Evolutionary conservation across 2,113 vertebrate genomes (phyloP), one percentile per base, ranked within the genome.

Genomic region (Maylandia zebra): DNA sequence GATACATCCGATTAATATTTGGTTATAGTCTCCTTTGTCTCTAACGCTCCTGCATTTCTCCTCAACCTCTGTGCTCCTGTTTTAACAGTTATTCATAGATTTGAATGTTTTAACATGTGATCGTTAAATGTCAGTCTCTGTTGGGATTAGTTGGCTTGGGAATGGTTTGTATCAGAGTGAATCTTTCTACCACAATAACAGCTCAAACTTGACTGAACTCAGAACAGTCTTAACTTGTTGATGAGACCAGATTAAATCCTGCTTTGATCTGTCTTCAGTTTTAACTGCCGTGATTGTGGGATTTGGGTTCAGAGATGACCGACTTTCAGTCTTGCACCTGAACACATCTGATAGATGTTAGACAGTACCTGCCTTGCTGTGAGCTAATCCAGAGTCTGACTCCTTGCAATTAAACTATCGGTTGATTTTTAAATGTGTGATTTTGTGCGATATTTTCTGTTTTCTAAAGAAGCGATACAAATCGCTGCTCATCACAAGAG

Each of bases 1-100:
- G 19, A 30, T 48, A 19, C 41, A 48, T 48, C 41, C 0, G 0
- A 76, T 11, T 48, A 76, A 48, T 30, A 76, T 76, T 0, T 3
- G 41, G 43, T 48, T 11, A 10, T 11, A 30, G 9, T 24, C 24
- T 30, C 24, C 0, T 76, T 48, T 19, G 43, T 8, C 74, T 78
- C 10, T 78, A 4, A 30, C 1, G 7, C 74, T 78, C 1, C 27
- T 32, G 27, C 74, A 13, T 19, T 78, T 50, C 45, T 78, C 74
- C 74, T 32, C 45, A 50, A 8, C 17, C 16, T 45, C 69, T 0
- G 38, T 10, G 38, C 38, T 78, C 16, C 74, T 78, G 74, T 52
- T 78, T 78, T 52, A 50, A 78, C 74, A 32, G 16, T 50, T 19
- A 78, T n/a, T 78, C 27, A 13, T 8, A 52, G 45, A 78, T 78